Base-by-base conservation (phyloP, 1,140 invertebrate genomes). In the Drosophila albomicans region DNA sequence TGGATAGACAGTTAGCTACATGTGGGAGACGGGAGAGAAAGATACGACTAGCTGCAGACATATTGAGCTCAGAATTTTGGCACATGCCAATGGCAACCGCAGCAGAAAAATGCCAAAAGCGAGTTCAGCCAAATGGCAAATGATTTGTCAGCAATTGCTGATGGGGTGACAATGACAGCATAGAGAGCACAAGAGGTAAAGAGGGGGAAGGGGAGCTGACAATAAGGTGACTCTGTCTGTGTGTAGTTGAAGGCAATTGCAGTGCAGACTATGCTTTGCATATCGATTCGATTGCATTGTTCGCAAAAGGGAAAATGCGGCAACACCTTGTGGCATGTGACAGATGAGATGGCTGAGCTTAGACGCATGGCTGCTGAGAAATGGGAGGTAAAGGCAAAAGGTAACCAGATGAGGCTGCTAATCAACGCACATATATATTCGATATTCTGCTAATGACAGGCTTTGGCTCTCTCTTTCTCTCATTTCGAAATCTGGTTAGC, bases 111-210 rank as follows among this genome's bases (percentile, higher is more conserved):
- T 72, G 75, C 70, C 63, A 87, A 70, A 81, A 79, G 52, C 41
- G 45, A 68, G 64, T 73, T 66, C 76, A 86, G 71, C 72, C 84
- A 88, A 87, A 87, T 88, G 77, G 77, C 85, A 88, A 88, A 88
- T 88, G 84, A 88, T 88, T 88, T 88, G 85, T 78, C 85, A 84
- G 80, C 84, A 84, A 89, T 89, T 82, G 84, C 72, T 78, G 76
- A 68, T 65, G 79, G 70, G 57, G 57, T 63, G 65, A 56, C 66
- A 63, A 70, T 74, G 56, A n/a, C 64, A 66, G 11, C 16, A 16
- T 11, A 56, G 52, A n/a, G 2, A 16, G 5, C 16, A 49, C n/a
- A 28, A 5, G 13, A 30, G 11, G 13, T 25, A 25, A 4, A 25
- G 20, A 25, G 20, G 20, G 20, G 20, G 3, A 25, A 25, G 20